These are phyloP conservation scores for Gonocerus acuteangulatus DNA, from an alignment of 2,888 invertebrate species.

Conservation along the genomic window DNA sequence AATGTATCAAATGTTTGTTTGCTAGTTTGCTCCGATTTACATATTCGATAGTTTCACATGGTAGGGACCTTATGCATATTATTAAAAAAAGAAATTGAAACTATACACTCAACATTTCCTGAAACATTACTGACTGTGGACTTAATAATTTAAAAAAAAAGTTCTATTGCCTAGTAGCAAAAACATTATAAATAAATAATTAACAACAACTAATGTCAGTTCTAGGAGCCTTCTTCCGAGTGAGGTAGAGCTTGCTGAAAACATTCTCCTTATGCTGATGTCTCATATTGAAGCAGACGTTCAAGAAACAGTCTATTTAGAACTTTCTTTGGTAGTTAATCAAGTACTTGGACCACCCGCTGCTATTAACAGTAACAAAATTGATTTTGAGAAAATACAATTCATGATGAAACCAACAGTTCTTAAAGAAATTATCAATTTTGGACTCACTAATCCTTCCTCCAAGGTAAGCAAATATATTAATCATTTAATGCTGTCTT, in stretches of 20 bases:
- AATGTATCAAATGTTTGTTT: no score
- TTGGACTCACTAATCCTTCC: conserved; percentile 48
- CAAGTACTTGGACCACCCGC: conserved; percentile 47
- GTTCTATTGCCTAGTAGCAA: no score
- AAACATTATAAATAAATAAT: no score
- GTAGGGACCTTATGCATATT: no score
- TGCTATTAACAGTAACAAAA: conserved; percentile 18
- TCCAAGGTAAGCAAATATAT: background rate
- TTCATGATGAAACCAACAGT: conserved; percentile 50
- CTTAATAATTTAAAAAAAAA: no score
- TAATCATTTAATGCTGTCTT: no score
- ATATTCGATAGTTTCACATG: no score
- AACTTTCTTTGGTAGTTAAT: background rate
- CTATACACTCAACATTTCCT: no score
- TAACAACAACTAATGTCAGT: background rate
- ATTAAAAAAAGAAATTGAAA: no score
- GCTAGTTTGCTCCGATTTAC: no score
- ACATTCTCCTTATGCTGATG: background rate
- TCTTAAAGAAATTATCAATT: conserved; percentile 56
- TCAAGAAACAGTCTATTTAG: background rate
- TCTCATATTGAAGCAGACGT: conserved; percentile 1
- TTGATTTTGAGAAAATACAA: conserved; percentile 41
- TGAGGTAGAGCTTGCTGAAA: conserved; percentile 13
- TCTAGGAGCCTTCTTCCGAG: background rate
- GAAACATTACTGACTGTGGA: no score